Base-by-base conservation (phyloP, 1,140 invertebrate genomes). In the Bombus cullumanus region DNA sequence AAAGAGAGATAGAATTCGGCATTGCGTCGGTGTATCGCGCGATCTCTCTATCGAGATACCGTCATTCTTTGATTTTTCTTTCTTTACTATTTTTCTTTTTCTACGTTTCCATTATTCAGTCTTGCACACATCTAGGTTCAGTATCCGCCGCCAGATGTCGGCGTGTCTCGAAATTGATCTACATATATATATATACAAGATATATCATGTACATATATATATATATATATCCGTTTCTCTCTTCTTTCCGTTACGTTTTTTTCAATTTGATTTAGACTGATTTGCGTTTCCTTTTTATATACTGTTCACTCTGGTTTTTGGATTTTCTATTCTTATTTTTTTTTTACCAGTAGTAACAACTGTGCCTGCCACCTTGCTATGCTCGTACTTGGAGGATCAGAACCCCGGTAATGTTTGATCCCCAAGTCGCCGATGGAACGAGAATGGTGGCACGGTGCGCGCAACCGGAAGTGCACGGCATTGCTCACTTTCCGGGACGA, bases 311-410 rank as follows among this genome's bases (percentile, higher is more conserved):
- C 88, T 92, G 83, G 81, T 89, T 92, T 66, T 22, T 37, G 15
- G 6, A 18, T 68, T 37, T 25, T 69, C 10, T 22, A 18, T 68
- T 68, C 34, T 68, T 68, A 22, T 28, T 71, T 39, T 71, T 71
- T 34, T 77, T 57, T 59, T 89, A 72, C 82, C 80, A 91, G 90
- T 92, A 92, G 90, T 91, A 89, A 93, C 87, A 88, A 93, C 92
- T 92, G 91, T 93, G 92, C 93, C 92, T 93, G 92, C 93, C 90
- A 92, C 92, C 92, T 93, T 91, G 92, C 92, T 93, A 85, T 92
- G 91, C 89, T 92, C 91, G 91, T 92, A 90, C 91, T 93, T 93
- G 93, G 92, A 93, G 93, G 92, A 93, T 93, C 93, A 91, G 86
- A 88, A 77, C 82, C 68, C 79, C 75, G 88, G 72, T 83, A 39